Percentiles rank a stretch among this genome's conserved stretches.
Conservation (phyloP, 2,888 invertebrate genomes). For the Eupithecia subfuscata region DNA sequence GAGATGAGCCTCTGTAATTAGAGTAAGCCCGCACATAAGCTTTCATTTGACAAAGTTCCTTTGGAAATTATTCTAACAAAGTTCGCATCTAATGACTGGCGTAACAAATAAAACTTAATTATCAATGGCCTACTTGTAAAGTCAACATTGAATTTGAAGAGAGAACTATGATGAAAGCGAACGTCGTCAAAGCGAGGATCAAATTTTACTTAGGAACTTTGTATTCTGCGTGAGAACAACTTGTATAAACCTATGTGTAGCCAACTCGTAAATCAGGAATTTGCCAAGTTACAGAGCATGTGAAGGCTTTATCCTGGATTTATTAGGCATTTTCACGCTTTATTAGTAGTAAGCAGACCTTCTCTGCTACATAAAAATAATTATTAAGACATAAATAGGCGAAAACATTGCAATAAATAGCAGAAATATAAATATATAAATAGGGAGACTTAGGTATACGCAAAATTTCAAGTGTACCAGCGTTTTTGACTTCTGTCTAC, state of each 20-base stretch:
- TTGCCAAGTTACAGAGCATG: conserved; percentile 1
- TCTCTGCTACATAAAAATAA: not conserved
- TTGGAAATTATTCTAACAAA: conserved; percentile 57
- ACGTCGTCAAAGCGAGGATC: conserved; percentile 46
- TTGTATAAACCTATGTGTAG: not conserved
- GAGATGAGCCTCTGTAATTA: conserved; percentile 55
- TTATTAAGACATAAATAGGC: not conserved
- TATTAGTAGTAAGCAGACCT: not conserved
- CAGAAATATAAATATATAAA: not conserved
- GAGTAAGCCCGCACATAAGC: conserved; percentile 56
- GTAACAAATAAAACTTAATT: conserved; percentile 66
- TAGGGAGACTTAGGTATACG: no score
- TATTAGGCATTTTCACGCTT: not conserved
- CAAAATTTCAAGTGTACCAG: no score
- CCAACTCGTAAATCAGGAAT: conserved; percentile 8
- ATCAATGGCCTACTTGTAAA: conserved; percentile 60
- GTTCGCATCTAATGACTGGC: conserved; percentile 59
- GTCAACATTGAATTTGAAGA: conserved; percentile 43
- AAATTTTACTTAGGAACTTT: conserved; percentile 37
- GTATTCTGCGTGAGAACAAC: conserved; percentile 15
- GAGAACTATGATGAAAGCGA: conserved; percentile 57
- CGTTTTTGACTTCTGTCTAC: no score
- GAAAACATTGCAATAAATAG: not conserved
- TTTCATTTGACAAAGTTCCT: conserved; percentile 55
- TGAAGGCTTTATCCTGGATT: conserved; percentile 8